Evolutionary conservation across 2,113 vertebrate genomes (phyloP), one percentile per base, ranked within the genome.

Genomic region (Cavia aperea): DNA sequence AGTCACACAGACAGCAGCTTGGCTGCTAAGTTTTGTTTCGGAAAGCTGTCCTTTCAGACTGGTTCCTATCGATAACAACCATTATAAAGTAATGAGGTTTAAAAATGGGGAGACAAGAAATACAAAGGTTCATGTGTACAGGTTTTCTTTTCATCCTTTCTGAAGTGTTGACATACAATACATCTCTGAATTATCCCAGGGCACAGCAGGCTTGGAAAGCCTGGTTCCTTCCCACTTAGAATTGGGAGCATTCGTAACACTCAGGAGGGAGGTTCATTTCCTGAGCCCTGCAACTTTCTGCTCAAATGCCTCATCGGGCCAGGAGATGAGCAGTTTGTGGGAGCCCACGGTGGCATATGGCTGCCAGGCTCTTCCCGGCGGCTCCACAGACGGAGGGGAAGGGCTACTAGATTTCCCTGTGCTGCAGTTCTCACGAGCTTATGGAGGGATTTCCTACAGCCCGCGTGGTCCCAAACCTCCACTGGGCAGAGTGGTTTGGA

Each of bases 371-470:
- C 91, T 91, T 66, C 60, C 81, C 39, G 90, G 96, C 86, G 4
- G 16, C 63, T 19, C 54, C 2, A 46, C 96, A 94, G n/a, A 95
- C 23, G 85, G 33, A 0, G 90, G 89, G 89, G 95, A 66, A 86
- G 70, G 11, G 94, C 97, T 95, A 96, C 96, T 86, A 93, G 14
- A 23, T 46, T 95, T 95, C 95, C 89, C 95, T 65, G 54, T 0
- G 58, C 94, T 54, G 26, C 84, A 60, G 83, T 92, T 0, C 6
- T 91, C 85, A 43, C 90, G 89, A 92, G 89, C 97, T 96, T 96
- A 97, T 97, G 93, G 96, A 92, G 94, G 97, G 96, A 97, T 97
- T 95, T 96, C 97, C 96, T 66, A 0, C 95, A 97, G 96, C 95
- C 95, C 93, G 95, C 94, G 97, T 97, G 97, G 96, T 97, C 95